Evolutionary conservation across 2,113 vertebrate species (phyloP).

Genomic region (Oxyura jamaicensis): DNA sequence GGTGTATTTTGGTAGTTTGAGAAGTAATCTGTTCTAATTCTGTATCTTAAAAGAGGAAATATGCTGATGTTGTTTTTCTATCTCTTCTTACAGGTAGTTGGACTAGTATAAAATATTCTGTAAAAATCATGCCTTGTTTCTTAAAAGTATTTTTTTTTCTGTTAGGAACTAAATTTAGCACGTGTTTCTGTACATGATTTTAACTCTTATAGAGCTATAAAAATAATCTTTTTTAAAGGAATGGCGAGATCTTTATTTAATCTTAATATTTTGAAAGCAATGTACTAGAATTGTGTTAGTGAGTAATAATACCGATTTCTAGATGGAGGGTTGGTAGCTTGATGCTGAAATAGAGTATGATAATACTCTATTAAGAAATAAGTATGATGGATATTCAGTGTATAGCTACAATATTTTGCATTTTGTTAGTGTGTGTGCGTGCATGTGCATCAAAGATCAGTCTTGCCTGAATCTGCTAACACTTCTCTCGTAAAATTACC

Average conservation of each 20-base stretch:
- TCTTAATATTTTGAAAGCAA: not conserved
- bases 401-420: not conserved
- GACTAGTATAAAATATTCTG: not conserved
- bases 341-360: not conserved
- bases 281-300: not conserved
- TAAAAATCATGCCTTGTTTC: not conserved
- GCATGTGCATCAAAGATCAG: not conserved
- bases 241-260: not conserved
- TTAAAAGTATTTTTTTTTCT: conserved; percentile 3
- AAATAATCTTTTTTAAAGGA: not conserved
- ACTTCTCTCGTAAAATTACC: not conserved
- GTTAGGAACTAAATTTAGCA: conserved; percentile 11
- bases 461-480: not conserved
- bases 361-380: not conserved
- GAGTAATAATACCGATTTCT: not conserved
- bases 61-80: not conserved
- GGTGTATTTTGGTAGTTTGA: conserved; percentile 7
- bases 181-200: not conserved
- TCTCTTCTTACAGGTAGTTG: not conserved
- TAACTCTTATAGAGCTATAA: not conserved
- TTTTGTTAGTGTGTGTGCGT: not conserved
- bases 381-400: not conserved
- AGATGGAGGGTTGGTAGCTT: not conserved
- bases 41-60: conserved; percentile 2
- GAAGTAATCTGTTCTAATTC: not conserved